Conservation (phyloP, 2,888 invertebrate species). For the Athetis lepigone region DNA sequence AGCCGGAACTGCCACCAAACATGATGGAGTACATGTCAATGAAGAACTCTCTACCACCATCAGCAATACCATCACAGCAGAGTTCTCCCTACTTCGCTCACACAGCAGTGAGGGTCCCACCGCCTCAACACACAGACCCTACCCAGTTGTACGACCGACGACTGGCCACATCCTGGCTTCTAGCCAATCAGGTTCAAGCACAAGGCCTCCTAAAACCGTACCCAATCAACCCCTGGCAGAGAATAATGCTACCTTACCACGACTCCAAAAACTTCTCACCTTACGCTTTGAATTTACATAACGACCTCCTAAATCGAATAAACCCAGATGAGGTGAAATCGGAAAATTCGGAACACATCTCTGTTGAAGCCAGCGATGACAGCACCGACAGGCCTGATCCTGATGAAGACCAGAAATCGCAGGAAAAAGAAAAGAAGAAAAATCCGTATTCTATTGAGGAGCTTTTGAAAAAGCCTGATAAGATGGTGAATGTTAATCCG, state of each 20-base stretch:
- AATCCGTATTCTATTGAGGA: slow-evolving; percentile 97
- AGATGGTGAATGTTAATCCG: slow-evolving; percentile 84
- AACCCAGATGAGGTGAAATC: slow-evolving; percentile 85
- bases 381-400: slow-evolving; percentile 90
- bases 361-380: slow-evolving; percentile 91
- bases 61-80: slow-evolving; percentile 74
- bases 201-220: slow-evolving; percentile 88
- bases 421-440: slow-evolving; percentile 91
- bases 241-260: slow-evolving; percentile 90
- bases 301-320: slow-evolving; percentile 81
- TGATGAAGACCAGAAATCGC: slow-evolving; percentile 78
- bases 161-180: slow-evolving; percentile 89
- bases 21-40: slow-evolving; percentile 87
- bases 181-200: slow-evolving; percentile 89
- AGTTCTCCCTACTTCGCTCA: slow-evolving; percentile 85
- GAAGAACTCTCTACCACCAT: slow-evolving; percentile 78
- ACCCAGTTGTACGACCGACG: slow-evolving; percentile 84
- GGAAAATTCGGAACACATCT: slow-evolving; percentile 85
- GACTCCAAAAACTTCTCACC: slow-evolving; percentile 83
- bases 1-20: slow-evolving; percentile 81
- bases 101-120: slow-evolving; percentile 82
- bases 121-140: slow-evolving; percentile 78
- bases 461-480: slow-evolving; percentile 94
- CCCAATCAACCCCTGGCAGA: slow-evolving; percentile 90
- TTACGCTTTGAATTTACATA: slow-evolving; percentile 81